phyloP scores from a whole-genome alignment of 2,113 vertebrate genomes.

The Corythornis cristatus region DNA sequence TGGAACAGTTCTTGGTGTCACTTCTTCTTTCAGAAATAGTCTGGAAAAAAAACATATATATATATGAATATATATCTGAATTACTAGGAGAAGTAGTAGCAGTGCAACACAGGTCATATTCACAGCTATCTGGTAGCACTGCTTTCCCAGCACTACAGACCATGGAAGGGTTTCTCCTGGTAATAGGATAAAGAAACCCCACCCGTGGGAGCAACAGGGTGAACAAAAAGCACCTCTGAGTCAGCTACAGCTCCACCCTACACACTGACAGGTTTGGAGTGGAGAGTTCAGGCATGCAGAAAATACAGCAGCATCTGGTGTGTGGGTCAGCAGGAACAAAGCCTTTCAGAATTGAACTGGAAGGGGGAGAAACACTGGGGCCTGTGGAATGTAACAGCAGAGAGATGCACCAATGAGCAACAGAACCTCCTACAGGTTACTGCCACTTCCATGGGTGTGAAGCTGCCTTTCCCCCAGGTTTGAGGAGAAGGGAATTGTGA shows the following conservation, averaged over 20 bases:
- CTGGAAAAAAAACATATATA: not conserved
- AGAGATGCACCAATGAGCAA: not conserved
- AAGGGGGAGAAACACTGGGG: not conserved
- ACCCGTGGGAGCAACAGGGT: accelerated
- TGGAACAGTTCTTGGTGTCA: not conserved
- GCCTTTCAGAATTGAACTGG: not conserved
- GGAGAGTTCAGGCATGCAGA: not conserved
- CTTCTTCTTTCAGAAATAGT: not conserved
- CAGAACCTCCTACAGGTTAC: not conserved
- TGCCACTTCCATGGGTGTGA: not conserved
- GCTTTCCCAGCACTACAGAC: not conserved
- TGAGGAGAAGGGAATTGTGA: not conserved
- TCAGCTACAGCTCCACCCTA: not conserved
- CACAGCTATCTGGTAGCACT: not conserved
- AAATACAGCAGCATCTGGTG: not conserved
- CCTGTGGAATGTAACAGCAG: not conserved
- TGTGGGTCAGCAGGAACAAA: not conserved
- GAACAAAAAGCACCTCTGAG: not conserved
- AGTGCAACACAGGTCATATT: too few species aligned
- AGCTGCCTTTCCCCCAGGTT: not conserved
- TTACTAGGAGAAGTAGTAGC: not conserved
- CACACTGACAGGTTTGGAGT: not conserved
- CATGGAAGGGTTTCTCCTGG: not conserved
- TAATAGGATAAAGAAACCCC: not conserved
- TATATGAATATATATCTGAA: not conserved